These are phyloP conservation scores for Hemicordylus capensis DNA, from an alignment of 2,113 vertebrate species.

Conservation along the genomic window DNA sequence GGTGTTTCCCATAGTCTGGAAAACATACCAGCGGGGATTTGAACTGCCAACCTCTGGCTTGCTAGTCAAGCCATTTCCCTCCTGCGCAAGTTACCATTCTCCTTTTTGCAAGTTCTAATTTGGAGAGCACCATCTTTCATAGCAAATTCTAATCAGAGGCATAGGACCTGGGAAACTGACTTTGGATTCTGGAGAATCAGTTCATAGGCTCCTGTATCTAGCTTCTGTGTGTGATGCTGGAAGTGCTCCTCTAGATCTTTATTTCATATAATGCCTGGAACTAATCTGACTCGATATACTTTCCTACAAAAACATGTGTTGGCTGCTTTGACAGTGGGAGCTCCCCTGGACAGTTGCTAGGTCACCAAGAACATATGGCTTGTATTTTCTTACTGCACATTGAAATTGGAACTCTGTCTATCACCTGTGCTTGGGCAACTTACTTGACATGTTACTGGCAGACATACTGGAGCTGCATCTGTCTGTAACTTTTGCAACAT, in stretches of 20 bases:
- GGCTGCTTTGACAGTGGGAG: not conserved
- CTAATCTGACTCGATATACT: not conserved
- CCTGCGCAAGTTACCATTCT: not conserved
- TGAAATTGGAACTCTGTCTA: not conserved
- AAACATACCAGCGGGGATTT: no score
- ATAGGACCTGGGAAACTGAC: not conserved
- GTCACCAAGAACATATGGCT: not conserved
- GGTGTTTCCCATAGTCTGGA: no score
- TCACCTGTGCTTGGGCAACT: not conserved
- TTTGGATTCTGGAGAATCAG: not conserved
- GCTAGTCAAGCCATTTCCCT: no score
- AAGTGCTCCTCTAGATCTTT: not conserved
- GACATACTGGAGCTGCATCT: not conserved
- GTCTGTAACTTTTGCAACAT: not conserved
- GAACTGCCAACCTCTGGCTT: no score
- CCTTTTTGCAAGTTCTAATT: not conserved
- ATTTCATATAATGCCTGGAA: not conserved
- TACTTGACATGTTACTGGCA: not conserved
- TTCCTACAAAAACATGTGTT: not conserved
- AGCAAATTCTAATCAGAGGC: not conserved
- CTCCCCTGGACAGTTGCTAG: not conserved
- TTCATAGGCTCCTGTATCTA: not conserved
- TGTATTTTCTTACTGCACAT: no score
- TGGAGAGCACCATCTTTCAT: not conserved
- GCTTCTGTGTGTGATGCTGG: not conserved